These are phyloP conservation scores for Limnodromus scolopaceus DNA, from an alignment of 2,797 vertebrate genomes.

Conservation along the genomic window DNA sequence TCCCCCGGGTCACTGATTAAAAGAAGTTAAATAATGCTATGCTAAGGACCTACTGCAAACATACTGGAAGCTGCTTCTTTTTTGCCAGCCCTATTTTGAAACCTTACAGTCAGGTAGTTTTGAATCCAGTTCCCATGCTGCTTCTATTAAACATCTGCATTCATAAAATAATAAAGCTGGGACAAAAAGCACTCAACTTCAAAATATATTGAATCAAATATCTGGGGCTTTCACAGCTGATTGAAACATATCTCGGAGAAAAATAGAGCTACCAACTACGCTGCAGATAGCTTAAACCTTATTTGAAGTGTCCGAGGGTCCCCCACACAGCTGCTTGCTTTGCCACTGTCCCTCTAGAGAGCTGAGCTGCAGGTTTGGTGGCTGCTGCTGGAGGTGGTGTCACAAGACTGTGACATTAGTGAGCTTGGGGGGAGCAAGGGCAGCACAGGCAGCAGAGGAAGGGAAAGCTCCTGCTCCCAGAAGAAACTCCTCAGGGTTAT, in stretches of 20 bases:
- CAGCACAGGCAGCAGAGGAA: neutral
- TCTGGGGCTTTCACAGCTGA: neutral
- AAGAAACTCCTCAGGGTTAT: neutral
- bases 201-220: neutral
- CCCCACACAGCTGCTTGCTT: neutral
- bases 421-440: neutral
- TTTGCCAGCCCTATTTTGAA: neutral
- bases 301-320: neutral
- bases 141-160: neutral
- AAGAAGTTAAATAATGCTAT: constrained; percentile 37
- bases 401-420: neutral
- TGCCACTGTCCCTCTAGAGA: neutral
- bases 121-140: neutral
- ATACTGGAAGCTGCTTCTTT: neutral
- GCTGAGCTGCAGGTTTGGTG: accelerated
- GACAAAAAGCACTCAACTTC: neutral
- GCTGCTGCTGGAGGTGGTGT: neutral
- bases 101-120: neutral
- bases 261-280: neutral
- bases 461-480: neutral
- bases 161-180: neutral
- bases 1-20: constrained; percentile 40
- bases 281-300: accelerated
- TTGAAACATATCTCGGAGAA: neutral
- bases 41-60: constrained; percentile 26